Conservation (phyloP, 1,140 invertebrate species). For the Solen grandis region DNA sequence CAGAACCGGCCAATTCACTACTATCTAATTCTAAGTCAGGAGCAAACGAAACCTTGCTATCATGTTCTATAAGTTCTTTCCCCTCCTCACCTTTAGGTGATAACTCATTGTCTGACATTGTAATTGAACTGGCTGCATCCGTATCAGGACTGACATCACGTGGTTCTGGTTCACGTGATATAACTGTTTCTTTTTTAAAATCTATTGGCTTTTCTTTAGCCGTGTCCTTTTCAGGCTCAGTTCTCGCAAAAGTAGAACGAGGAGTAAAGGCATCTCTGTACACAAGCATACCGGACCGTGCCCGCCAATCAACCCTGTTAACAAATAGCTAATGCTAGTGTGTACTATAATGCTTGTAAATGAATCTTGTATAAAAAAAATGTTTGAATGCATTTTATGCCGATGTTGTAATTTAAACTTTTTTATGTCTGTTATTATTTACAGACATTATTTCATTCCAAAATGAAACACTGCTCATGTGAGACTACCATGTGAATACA, state of each 20-base stretch:
- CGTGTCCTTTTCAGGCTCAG: background rate
- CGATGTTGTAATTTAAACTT: no score
- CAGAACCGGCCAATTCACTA: background rate
- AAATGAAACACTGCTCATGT: background rate
- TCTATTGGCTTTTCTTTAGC: slow-evolving; percentile 22
- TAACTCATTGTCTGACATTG: slow-evolving; percentile 31
- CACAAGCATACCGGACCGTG: slow-evolving; percentile 33
- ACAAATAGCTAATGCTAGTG: slow-evolving; percentile 37
- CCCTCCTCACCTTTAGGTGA: slow-evolving; percentile 34
- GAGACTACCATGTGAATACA: slow-evolving; percentile 37
- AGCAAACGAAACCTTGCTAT: background rate
- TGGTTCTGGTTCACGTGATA: slow-evolving; percentile 1
- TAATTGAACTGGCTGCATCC: slow-evolving; percentile 42
- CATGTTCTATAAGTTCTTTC: background rate
- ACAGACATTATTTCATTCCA: no score
- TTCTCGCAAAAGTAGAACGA: background rate
- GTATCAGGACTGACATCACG: slow-evolving; percentile 40
- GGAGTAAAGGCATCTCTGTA: slow-evolving; percentile 49
- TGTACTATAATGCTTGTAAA: no score
- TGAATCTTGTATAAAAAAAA: no score
- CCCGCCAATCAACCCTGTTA: slow-evolving; percentile 48
- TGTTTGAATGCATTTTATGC: no score
- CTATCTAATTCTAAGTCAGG: slow-evolving; percentile 33
- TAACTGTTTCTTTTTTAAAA: slow-evolving; percentile 1
- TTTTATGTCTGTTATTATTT: no score